A percentile compares a stretch with the other conserved stretches of the same genome.
Evolutionary conservation across 2,888 invertebrate genomes (phyloP).

Genomic region (Drosophila robusta): DNA sequence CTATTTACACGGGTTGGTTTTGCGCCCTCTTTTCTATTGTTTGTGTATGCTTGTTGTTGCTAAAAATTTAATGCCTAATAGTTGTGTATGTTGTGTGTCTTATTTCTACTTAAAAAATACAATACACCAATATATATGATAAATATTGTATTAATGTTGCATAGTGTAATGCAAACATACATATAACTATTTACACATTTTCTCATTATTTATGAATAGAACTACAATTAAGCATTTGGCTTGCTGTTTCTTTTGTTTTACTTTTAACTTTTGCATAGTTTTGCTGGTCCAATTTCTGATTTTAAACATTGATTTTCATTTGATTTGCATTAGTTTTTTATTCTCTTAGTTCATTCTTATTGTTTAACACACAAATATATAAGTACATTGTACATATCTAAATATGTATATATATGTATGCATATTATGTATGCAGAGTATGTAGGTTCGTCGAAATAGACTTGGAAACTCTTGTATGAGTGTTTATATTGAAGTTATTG

Average conservation of each 20-base stretch:
- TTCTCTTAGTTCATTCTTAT: constrained; percentile 28
- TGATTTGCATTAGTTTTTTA: constrained; percentile 48
- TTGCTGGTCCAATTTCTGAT: constrained; percentile 72
- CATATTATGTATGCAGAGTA: constrained; percentile 2
- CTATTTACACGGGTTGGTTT: constrained; percentile 15
- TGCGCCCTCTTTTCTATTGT: constrained; percentile 3
- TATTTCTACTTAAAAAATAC: constrained; percentile 55
- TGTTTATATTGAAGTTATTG: constrained; percentile 16
- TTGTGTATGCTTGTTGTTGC: constrained; percentile 19
- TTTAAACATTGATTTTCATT: constrained; percentile 56
- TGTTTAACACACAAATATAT: constrained; percentile 30
- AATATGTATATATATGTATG: constrained; percentile 1
- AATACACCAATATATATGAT: constrained; percentile 55
- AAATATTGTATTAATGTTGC: constrained; percentile 41
- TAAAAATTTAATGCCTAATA: constrained; percentile 34
- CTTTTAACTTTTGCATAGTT: constrained; percentile 15
- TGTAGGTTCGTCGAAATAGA: constrained; percentile 3
- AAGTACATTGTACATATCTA: constrained; percentile 25
- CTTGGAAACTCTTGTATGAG: constrained; percentile 8
- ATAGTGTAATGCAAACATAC: constrained; percentile 3
- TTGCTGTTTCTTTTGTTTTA: constrained; percentile 26
- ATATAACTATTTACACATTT: constrained; percentile 19
- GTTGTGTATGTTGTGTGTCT: constrained; percentile 33
- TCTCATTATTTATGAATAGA: constrained; percentile 18
- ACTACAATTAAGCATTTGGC: constrained; percentile 29